Percentiles rank a stretch among this genome's conserved stretches.
Conservation (phyloP, 2,888 invertebrate genomes). For the Dynastes maya region DNA sequence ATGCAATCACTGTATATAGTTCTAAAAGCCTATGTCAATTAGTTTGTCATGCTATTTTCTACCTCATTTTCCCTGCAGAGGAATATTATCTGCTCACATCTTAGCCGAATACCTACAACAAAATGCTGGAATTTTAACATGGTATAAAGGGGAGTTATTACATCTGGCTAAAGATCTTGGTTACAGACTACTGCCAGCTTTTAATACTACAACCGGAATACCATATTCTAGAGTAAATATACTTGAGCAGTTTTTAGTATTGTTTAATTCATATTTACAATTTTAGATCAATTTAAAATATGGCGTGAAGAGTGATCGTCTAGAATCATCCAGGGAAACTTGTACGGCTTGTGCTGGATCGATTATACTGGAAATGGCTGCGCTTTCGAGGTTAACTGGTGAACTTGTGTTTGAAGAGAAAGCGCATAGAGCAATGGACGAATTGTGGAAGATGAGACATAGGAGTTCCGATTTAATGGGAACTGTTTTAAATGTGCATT, state of each 20-base stretch:
- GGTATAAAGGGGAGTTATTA: slow-evolving; percentile 92
- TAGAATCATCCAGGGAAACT: slow-evolving; percentile 88
- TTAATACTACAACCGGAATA: slow-evolving; percentile 97
- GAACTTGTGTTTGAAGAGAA: slow-evolving; percentile 94
- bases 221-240: slow-evolving; percentile 90
- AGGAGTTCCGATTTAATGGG: slow-evolving; percentile 95
- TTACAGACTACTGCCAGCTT: slow-evolving; percentile 94
- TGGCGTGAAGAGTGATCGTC: slow-evolving; percentile 84
- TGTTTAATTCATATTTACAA: slow-evolving; percentile 6
- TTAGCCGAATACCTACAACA: slow-evolving; percentile 87
- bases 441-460: slow-evolving; percentile 95
- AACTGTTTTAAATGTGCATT: slow-evolving; percentile 97
- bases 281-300: slow-evolving; percentile 84
- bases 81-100: slow-evolving; percentile 93
- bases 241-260: slow-evolving; percentile 9
- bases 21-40: no score
- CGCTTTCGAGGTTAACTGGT: slow-evolving; percentile 92
- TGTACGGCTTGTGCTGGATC: slow-evolving; percentile 99
- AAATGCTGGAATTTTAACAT: slow-evolving; percentile 81
- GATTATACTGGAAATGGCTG: slow-evolving; percentile 97
- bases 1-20: no score
- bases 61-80: slow-evolving; percentile 73
- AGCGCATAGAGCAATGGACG: slow-evolving; percentile 96
- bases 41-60: no score
- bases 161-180: slow-evolving; percentile 94